Base-by-base conservation (phyloP, 2,797 vertebrate species). In the Xenops minutus region DNA sequence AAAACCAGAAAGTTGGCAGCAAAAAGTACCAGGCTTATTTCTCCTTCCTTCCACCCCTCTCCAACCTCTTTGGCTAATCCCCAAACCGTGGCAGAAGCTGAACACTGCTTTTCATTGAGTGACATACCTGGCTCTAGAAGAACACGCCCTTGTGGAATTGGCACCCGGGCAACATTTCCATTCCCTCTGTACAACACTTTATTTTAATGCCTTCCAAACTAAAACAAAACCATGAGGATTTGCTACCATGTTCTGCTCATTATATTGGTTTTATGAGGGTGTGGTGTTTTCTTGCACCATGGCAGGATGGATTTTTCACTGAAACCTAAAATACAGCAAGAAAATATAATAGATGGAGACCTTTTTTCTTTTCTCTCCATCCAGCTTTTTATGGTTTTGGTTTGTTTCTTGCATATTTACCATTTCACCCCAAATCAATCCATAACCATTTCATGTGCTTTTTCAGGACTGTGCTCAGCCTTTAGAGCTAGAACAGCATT, bases 101-200 rank as follows among this genome's bases (percentile, higher is more conserved):
- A 96, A 95, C 85, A 67, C 88, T 79, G 80, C 76, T 92, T 95
- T 96, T 96, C 95, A 96, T 95, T 93, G 95, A 90, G 92, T 95
- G 94, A 93, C 92, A 93, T 94, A 96, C 94, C 95, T 96, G 96
- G 91, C 85, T 93, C 66, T 93, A 93, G 85, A 91, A 91, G 88
- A 95, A 93, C 91, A 92, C 82, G 1, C 94, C 94, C 94, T 95
- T 96, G 95, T 94, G 91, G 88, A 96, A 94, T 58, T 95, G 96
- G 96, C 94, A 95, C 74, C 39, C 9, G 0, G 41, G 85, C 80
- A 88, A 94, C 88, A 29, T 96, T 96, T 96, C 95, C 91, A 91
- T 89, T 93, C 91, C 52, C 55, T 76, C 89, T 82, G 71, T 72
- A 88, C 56, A 86, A 92, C 80, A 67, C 41, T 96, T 88, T 80